Evolutionary conservation across 2,888 invertebrate species (phyloP), one percentile per base, ranked within the genome.

Genomic region (Drosophila dives): DNA sequence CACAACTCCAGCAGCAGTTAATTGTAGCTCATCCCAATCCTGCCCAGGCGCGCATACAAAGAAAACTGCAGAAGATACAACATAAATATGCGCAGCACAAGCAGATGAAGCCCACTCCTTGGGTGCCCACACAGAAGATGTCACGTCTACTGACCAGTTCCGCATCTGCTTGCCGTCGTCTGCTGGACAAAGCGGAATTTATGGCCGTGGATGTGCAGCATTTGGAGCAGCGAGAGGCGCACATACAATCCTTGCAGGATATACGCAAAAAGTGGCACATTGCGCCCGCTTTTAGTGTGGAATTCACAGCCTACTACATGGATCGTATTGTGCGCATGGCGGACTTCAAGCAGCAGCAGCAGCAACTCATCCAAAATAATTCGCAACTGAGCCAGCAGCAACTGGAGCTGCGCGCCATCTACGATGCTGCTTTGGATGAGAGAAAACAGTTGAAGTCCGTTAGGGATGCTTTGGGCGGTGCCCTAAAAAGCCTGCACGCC

Each of bases 71-170:
- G 11, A 97, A 98, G 91, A 97, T 98, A 89, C 95, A 97, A 74
- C 95, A 96, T 74, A 98, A 98, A 92, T 98, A 98, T 93, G 93
- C 95, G 59, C 94, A 94, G 61, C 95, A 96, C 85, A 97, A 97
- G 91, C 94, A 95, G 60, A 94, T 95, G 34, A 95, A 96, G 83
- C 95, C 95, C 75, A 95, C 96, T 29, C 97, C 98, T 0, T 98
- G 98, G 98, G 98, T 98, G 50, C 98, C 98, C 0, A 98, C 98
- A 0, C 98, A 98, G 92, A 99, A 98, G 93, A 97, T 98, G 96
- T 97, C 98, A 0, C 95, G 99, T 8, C 94, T 98, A 85, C 92
- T 99, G 63, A 97, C 97, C 42, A 98, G 98, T 12, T 97, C 97
- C 77, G 97, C 99, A 0, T 97, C 97, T 0, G 98, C 98, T 0